phyloP scores from a whole-genome alignment of 1,140 invertebrate genomes.

The Sitophilus oryzae region DNA sequence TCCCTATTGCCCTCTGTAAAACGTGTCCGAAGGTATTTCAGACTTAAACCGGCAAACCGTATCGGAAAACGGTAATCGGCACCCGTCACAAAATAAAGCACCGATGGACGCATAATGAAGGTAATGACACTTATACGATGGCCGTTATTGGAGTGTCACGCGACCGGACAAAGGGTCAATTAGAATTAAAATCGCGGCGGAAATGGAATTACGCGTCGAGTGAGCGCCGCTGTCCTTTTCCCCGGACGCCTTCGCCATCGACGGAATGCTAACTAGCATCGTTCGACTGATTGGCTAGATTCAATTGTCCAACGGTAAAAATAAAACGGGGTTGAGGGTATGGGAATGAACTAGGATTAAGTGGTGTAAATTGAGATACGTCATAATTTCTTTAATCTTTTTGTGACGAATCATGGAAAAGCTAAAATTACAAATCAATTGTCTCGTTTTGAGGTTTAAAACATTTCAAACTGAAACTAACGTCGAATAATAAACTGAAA shows the following conservation, averaged over 20 bases:
- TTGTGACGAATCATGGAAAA: no score
- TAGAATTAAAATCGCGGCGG: constrained; percentile 1
- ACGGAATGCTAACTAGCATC: background rate
- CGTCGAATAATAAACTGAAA: no score
- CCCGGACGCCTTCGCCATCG: background rate
- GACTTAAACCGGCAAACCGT: background rate
- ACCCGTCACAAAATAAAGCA: constrained; percentile 3
- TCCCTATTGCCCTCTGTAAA: no score
- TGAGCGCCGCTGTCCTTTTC: constrained; percentile 3
- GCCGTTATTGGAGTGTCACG: constrained; percentile 1
- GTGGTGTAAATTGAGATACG: no score
- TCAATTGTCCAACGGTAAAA: no score
- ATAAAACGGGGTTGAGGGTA: no score
- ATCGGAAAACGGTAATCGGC: background rate
- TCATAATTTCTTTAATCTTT: no score
- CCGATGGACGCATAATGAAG: background rate
- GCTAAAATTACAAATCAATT: no score
- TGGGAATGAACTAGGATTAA: no score
- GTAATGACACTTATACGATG: constrained; percentile 4
- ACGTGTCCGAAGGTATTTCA: background rate
- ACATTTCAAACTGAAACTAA: no score
- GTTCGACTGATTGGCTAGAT: no score
- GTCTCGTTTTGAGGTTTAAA: no score
- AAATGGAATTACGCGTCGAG: constrained; percentile 1
- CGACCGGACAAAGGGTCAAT: constrained; percentile 4